phyloP scores from a whole-genome alignment of 2,797 vertebrate species.

The Pangasius sanitwongsei region DNA sequence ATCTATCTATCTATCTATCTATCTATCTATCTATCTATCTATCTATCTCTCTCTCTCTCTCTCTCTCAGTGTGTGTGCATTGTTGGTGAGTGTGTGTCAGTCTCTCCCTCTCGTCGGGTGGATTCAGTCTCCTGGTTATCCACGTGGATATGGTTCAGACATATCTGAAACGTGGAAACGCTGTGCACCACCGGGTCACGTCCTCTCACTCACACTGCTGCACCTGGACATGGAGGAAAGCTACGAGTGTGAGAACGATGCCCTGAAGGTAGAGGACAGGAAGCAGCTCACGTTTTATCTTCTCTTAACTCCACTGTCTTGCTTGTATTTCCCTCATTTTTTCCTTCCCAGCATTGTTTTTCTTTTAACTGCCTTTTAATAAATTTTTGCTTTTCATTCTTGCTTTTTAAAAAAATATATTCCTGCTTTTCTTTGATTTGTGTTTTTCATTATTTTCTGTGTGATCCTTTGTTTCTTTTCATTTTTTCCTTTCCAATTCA shows the following conservation, averaged over 20 bases:
- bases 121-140: conserved; percentile 85
- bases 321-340: neutral
- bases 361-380: neutral
- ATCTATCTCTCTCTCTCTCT: neutral
- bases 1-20: neutral
- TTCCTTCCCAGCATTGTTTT: neutral
- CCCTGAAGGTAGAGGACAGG: conserved; percentile 77
- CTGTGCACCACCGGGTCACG: conserved; percentile 80
- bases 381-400: neutral
- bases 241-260: conserved; percentile 83
- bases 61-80: conserved; percentile 62
- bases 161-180: conserved; percentile 78
- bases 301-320: neutral
- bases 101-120: conserved; percentile 66
- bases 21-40: neutral
- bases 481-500: neutral
- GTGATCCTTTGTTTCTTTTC: neutral
- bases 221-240: conserved; percentile 90
- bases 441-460: neutral
- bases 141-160: conserved; percentile 80
- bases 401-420: too few species aligned
- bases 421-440: neutral
- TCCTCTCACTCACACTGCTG: conserved; percentile 81
- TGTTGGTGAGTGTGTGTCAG: conserved; percentile 56
- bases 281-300: neutral